Base-by-base conservation (phyloP, 2,113 vertebrate species). In the Macroglossus sobrinus region DNA sequence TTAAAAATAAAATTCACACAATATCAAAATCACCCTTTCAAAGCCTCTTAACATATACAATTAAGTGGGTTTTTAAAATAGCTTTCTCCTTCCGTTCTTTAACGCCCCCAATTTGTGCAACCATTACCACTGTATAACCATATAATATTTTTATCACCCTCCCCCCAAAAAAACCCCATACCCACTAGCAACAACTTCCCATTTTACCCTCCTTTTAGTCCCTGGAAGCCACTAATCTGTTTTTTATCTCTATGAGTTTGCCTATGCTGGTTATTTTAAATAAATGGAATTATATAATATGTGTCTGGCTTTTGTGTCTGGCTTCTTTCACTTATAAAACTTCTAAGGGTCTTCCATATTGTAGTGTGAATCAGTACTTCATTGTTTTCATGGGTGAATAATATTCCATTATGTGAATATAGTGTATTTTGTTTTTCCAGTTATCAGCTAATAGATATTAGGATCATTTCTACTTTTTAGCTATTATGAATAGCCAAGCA, bases 311-410 rank as follows among this genome's bases (percentile, higher is more conserved):
- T 86, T 88, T 68, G 21, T 68, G 68, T 88, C 47, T 61, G 28
- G 22, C 28, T 92, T 74, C 28, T 92, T 92, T 76, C 24, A 88
- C 40, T 89, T 82, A 55, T 71, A 86, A 86, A 91, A 91, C 66
- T 86, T 80, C 64, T n/a, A 85, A 35, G 43, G 21, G 55, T 57
- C 16, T 81, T 92, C n/a, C 40, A 82, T 68, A 6, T 57, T 40
- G 40, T 59, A 71, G 79, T 43, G 71, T 63, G 40, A 91, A 40
- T 59, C 15, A 30, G 35, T 53, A 84, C 28, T 79, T 63, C 45
- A 28, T 28, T 89, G 35, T 3, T 84, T 89, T 84, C 50, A 26
- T 71, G 45, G 38, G 53, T 71, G 45, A 93, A 28, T 68, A 75
- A 43, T 88, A 30, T 68, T 88, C 28, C 26, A 68, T 50, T 66